A percentile compares a stretch with the other conserved stretches of the same genome.
Conservation (phyloP, 2,797 vertebrate species). For the Crocodylus rhombifer region DNA sequence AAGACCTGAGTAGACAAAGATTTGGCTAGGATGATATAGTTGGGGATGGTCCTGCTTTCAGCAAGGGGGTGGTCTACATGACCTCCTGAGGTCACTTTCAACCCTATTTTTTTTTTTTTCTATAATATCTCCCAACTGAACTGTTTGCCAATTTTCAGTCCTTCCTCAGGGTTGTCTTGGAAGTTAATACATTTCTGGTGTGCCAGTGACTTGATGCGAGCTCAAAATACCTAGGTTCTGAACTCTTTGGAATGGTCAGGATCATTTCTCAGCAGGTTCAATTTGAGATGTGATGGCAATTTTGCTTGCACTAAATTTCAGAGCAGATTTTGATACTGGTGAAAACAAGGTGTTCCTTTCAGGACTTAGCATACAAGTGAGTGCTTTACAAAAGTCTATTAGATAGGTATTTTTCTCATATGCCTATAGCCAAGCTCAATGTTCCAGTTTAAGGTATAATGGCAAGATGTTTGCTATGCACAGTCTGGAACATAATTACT, state of each 20-base stretch:
- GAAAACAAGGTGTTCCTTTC: background rate
- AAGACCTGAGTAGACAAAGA: too few species aligned
- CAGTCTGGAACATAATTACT: background rate
- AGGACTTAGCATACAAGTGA: background rate
- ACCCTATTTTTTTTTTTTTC: too few species aligned
- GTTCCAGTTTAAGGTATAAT: background rate
- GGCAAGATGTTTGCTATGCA: background rate
- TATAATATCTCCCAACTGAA: background rate
- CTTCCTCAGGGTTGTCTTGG: background rate
- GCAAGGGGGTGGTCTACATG: too few species aligned
- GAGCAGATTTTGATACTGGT: background rate
- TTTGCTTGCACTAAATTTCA: background rate
- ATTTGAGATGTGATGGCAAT: fast-evolving
- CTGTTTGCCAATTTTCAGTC: background rate
- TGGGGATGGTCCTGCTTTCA: too few species aligned
- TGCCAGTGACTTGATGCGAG: too few species aligned
- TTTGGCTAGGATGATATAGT: too few species aligned
- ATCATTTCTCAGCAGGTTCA: background rate
- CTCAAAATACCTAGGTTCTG: background rate
- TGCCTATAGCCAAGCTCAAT: background rate
- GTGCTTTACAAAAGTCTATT: background rate
- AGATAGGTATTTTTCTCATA: background rate
- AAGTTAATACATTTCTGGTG: too few species aligned
- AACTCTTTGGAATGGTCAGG: background rate
- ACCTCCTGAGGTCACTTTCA: too few species aligned